Conservation (phyloP, 1,140 invertebrate genomes). For the Protaetia brevitarsis region DNA sequence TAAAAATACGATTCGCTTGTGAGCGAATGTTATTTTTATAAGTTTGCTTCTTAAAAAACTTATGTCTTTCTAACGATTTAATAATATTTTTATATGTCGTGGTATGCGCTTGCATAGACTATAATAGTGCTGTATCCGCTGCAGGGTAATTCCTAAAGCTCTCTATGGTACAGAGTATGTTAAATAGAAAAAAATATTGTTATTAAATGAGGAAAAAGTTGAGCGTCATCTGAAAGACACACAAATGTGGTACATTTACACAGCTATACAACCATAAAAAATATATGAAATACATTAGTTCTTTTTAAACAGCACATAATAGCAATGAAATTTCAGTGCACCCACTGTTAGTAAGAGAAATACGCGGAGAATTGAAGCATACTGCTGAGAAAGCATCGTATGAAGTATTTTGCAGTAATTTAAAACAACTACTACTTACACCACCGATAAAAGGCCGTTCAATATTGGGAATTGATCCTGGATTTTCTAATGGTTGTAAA, state of each 20-base stretch:
- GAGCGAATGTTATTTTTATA: too few species aligned
- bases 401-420: conserved; percentile 80
- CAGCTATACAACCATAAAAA: too few species aligned
- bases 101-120: too few species aligned
- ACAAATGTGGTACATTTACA: not conserved
- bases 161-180: too few species aligned
- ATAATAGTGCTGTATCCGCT: too few species aligned
- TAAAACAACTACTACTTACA: conserved; percentile 76
- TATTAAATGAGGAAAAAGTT: not conserved
- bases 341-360: conserved; percentile 63
- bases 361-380: conserved; percentile 69
- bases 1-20: too few species aligned
- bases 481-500: conserved; percentile 84
- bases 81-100: too few species aligned
- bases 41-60: too few species aligned
- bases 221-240: not conserved
- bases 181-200: too few species aligned
- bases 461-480: conserved; percentile 84
- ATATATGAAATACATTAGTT: conserved; percentile 24
- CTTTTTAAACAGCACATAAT: conserved; percentile 8
- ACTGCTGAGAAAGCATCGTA: conserved; percentile 77
- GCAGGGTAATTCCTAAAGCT: too few species aligned
- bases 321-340: conserved; percentile 51
- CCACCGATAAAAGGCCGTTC: conserved; percentile 75
- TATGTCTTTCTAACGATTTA: too few species aligned